Evolutionary conservation across 2,888 invertebrate genomes (phyloP).

Genomic region (Melanotus villosus): DNA sequence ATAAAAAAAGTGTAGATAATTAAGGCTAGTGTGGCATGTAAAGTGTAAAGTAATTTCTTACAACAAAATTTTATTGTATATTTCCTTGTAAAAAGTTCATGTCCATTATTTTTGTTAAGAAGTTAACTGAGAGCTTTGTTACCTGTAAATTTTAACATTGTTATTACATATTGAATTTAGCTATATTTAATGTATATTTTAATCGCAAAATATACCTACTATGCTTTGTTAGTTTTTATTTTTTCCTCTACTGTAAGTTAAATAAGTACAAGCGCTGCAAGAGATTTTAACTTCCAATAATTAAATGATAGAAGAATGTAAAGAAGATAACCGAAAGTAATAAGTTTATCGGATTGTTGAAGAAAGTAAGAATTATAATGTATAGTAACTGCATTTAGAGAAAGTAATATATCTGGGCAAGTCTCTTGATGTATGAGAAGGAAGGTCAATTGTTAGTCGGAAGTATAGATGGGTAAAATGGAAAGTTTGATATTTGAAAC

Average conservation of each 20-base stretch:
- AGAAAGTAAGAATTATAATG: too few species aligned
- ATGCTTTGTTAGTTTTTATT: constrained; percentile 4
- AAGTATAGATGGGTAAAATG: too few species aligned
- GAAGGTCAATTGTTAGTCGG: too few species aligned
- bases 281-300: too few species aligned
- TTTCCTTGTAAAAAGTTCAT: not conserved
- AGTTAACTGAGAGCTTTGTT: constrained; percentile 11
- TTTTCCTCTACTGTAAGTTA: not conserved
- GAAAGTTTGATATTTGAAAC: too few species aligned
- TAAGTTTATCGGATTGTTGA: too few species aligned
- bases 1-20: not conserved
- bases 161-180: not conserved
- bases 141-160: constrained; percentile 20
- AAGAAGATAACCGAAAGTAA: too few species aligned
- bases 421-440: too few species aligned
- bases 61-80: constrained; percentile 18
- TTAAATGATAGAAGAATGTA: too few species aligned
- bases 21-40: constrained; percentile 34
- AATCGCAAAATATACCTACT: constrained; percentile 11
- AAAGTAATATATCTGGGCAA: too few species aligned
- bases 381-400: too few species aligned
- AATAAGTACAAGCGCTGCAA: too few species aligned
- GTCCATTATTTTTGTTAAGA: constrained; percentile 9
- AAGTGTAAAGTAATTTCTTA: constrained; percentile 10
- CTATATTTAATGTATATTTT: not conserved